Evolutionary conservation across 23 tunicate genomes (phyloP).

Genomic region (Phallusia fumigata): DNA sequence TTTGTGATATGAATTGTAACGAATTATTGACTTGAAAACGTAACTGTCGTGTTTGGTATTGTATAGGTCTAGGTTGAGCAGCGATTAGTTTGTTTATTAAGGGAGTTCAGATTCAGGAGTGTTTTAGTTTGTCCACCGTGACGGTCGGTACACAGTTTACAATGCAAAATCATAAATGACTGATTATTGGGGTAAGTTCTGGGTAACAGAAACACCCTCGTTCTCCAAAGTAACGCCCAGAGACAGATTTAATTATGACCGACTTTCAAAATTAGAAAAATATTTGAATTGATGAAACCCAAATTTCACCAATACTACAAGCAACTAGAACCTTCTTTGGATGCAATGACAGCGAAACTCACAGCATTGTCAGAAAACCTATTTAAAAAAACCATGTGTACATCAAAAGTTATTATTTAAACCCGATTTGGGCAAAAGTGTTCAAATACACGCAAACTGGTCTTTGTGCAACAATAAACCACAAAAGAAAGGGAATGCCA

Average conservation of each 20-base stretch:
- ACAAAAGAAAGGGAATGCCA: slow-evolving; percentile 7
- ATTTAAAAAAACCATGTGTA: background rate
- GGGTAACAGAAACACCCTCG: background rate
- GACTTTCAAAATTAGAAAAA: background rate
- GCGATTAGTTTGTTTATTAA: too few relatives aligned
- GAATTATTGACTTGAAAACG: too few relatives aligned
- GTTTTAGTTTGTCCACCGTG: too few relatives aligned
- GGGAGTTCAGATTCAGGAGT: too few relatives aligned
- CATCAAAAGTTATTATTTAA: background rate
- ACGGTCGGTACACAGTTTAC: too few relatives aligned
- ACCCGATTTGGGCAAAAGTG: background rate
- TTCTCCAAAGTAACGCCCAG: background rate
- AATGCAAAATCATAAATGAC: background rate
- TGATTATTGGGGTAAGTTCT: slow-evolving; percentile 10
- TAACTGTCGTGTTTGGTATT: too few relatives aligned
- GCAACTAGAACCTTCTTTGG: background rate
- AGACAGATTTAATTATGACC: background rate
- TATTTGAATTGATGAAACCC: background rate
- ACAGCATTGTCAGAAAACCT: background rate
- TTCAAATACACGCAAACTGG: background rate
- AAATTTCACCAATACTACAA: background rate
- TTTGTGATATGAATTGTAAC: too few relatives aligned
- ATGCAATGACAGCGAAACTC: slow-evolving; percentile 11
- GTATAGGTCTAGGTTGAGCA: too few relatives aligned
- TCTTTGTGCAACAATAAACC: background rate